A percentile compares a stretch with the other conserved stretches of the same genome.
phyloP scores from a whole-genome alignment of 2,113 vertebrate species.

The Oreocharis arfaki region DNA sequence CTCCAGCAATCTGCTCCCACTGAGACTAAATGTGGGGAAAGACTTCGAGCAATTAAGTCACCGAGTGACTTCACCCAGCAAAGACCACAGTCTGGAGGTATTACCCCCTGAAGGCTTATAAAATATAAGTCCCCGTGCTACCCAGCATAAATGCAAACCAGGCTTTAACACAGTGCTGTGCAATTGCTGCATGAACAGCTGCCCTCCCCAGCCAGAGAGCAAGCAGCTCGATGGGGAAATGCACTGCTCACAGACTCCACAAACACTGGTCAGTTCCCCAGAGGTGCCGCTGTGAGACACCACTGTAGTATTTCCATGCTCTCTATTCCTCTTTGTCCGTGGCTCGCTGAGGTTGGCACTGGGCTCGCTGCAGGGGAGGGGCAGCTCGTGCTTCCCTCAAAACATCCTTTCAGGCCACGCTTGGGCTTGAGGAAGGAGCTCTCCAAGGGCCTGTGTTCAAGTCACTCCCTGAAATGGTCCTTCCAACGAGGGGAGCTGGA shows the following conservation, averaged over 20 bases:
- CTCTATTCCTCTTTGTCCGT: neutral
- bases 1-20: neutral
- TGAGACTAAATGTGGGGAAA: neutral
- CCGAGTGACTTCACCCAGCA: neutral
- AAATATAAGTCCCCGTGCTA: neutral
- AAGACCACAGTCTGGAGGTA: neutral
- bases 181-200: neutral
- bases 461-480: neutral
- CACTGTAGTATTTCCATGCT: neutral
- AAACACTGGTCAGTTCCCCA: neutral
- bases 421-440: neutral
- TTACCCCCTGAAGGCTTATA: neutral
- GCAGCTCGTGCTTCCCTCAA: neutral
- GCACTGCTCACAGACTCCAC: neutral
- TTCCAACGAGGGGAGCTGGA: neutral
- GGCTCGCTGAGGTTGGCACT: neutral
- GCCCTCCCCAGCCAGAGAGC: neutral
- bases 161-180: neutral
- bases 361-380: neutral
- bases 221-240: neutral
- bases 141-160: neutral
- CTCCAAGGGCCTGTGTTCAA: neutral
- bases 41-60: neutral
- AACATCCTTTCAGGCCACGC: neutral
- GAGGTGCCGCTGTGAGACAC: neutral